Evolutionary conservation across 2,797 vertebrate species (phyloP).

Genomic region (Danio albolineatus): DNA sequence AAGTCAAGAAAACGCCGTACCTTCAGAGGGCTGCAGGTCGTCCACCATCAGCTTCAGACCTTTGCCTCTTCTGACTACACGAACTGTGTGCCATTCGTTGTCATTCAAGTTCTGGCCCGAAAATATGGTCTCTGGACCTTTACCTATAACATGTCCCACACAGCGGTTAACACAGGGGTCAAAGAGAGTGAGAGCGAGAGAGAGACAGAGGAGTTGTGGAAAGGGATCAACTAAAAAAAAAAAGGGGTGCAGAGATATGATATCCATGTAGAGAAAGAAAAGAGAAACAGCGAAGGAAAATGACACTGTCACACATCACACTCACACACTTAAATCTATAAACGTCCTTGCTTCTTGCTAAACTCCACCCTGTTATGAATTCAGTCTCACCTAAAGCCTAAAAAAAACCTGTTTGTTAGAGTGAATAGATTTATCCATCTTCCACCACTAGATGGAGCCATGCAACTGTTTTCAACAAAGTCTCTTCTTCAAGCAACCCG

Average conservation of each 20-base stretch:
- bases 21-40: constrained; percentile 96
- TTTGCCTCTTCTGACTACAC: constrained; percentile 96
- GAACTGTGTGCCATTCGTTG: constrained; percentile 99
- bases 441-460: constrained; percentile 59
- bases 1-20: constrained; percentile 71
- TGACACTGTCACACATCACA: constrained; percentile 45
- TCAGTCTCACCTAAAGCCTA: background rate
- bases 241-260: constrained; percentile 23
- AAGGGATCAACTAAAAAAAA: constrained; percentile 23
- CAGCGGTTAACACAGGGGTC: constrained; percentile 64
- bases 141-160: constrained; percentile 96
- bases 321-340: constrained; percentile 32
- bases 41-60: constrained; percentile 96
- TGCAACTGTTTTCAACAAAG: constrained; percentile 17
- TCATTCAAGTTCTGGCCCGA: constrained; percentile 99
- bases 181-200: constrained; percentile 48
- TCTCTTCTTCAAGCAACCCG: constrained; percentile 26
- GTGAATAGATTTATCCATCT: background rate
- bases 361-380: background rate
- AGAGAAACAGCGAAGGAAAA: constrained; percentile 44
- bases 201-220: constrained; percentile 37
- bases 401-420: background rate
- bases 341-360: background rate
- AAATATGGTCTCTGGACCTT: constrained; percentile 99
- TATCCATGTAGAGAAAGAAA: constrained; percentile 34